Evolutionary conservation across 2,888 invertebrate species (phyloP), one percentile per base, ranked within the genome.

Genomic region (Steromphala cineraria): DNA sequence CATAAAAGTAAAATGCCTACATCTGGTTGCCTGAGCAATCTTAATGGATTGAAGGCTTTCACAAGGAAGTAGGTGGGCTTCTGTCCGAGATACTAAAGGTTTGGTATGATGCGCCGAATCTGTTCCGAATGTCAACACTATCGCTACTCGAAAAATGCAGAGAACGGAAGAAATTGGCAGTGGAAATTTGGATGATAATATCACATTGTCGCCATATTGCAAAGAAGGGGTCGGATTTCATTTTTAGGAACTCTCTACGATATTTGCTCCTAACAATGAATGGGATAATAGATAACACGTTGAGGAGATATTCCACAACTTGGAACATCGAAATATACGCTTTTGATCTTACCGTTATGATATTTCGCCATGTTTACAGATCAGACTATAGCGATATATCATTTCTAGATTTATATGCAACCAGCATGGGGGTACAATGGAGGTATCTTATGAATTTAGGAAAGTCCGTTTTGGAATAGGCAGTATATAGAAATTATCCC

Each of bases 191-290:
- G 71, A 71, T 40, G 71, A 71, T 71, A 71, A 31, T 19, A 71
- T 71, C 71, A 71, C 40, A 31, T 36, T 36, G 71, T 17, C 36
- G 71, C 71, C 36, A 71, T 71, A 71, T 71, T 71, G 71, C 19
- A 40, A 71, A 19, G 36, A 36, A 10, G 19, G n/a, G 15, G 40
- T 71, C 40, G 31, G 19, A 36, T 71, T 71, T 71, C 71, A 31
- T n/a, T 36, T 36, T 31, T 19, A 31, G 40, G 71, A 71, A 71
- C 15, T 36, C 13, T 71, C 71, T 19, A 0, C 19, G 36, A 17
- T 71, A 71, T 71, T 40, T 36, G 7, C 71, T 31, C 19, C 46
- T 46, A 31, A 31, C 40, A 40, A 19, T 31, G 17, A n/a, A 31
- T 36, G 24, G 71, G 15, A 17, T 19, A 36, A 71, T 40, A 7